phyloP scores from a whole-genome alignment of 2,113 vertebrate genomes.

The Ramphastos sulfuratus region DNA sequence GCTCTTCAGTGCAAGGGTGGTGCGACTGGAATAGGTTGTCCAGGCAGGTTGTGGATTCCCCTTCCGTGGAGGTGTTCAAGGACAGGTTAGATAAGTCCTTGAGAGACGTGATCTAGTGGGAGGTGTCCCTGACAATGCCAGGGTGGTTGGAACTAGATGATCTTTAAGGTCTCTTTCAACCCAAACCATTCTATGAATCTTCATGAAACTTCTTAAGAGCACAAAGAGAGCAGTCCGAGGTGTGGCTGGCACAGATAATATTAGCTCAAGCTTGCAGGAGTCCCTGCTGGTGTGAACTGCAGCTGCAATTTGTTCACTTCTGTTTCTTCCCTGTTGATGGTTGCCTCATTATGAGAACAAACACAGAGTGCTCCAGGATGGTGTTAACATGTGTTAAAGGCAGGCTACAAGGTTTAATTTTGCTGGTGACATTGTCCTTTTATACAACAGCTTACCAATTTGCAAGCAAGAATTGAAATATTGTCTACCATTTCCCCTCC shows the following conservation, averaged over 20 bases:
- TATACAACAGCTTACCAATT: not conserved
- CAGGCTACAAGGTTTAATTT: not conserved
- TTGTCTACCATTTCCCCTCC: not conserved
- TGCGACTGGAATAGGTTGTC: too few species aligned
- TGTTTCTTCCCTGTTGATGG: not conserved
- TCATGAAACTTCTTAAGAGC: not conserved
- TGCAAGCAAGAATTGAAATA: not conserved
- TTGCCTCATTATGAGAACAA: not conserved
- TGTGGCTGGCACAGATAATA: not conserved
- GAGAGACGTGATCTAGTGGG: too few species aligned
- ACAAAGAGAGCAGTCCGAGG: not conserved
- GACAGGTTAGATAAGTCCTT: too few species aligned
- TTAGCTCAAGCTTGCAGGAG: not conserved
- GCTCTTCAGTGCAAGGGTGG: too few species aligned
- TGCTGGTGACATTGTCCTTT: not conserved
- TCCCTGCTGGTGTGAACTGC: not conserved
- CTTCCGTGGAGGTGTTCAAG: too few species aligned
- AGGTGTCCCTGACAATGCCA: too few species aligned
- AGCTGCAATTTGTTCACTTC: not conserved
- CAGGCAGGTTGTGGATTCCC: too few species aligned
- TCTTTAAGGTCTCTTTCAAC: too few species aligned
- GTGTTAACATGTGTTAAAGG: not conserved
- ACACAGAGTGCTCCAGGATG: not conserved
- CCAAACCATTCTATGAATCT: not conserved
- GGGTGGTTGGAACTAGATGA: too few species aligned